Evolutionary conservation across 2,888 invertebrate genomes (phyloP), one percentile per base, ranked within the genome.

Genomic region (Drosophila nr. perissopoda): DNA sequence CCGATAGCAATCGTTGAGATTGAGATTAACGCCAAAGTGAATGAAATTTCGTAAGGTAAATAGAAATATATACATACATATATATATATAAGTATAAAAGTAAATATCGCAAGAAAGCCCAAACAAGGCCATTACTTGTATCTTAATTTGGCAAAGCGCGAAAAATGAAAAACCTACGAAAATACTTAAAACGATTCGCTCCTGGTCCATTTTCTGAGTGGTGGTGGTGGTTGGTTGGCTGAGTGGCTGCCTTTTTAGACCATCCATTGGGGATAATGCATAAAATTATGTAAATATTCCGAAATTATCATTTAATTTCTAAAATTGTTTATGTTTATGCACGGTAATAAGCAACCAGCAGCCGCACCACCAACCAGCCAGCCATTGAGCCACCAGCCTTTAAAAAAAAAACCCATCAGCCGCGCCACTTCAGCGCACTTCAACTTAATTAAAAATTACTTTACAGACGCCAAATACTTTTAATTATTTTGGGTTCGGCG

Each of bases 361-460:
- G 61, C 38, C 34, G 29, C 51, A 56, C n/a, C 57, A 29, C 21
- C 57, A 57, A 16, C 57, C 66, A 64, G 48, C 54, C 49, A 33
- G 42, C 25, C 70, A 52, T 16, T 27, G 29, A 25, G 61, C 68
- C 68, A 74, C 62, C 73, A 73, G 76, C 64, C 21, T 13, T 18
- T 1, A 18, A 48, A 11, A 29, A 29, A 33, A 34, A 51, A 68
- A 58, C 38, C 79, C 72, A 79, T 69, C 76, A 76, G 61, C 49
- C 34, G 61, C 52, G 54, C 62, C 49, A 76, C 76, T 88, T 83
- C 64, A 76, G 58, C 82, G 83, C 82, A 86, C 87, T 87, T 87
- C 88, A 88, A 87, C 87, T 86, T 87, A 87, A 87, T 87, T 87
- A 88, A 87, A 87, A 87, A 87, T 87, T 87, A 87, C 87, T 86